Base-by-base conservation (phyloP, 2,888 invertebrate genomes). In the Artemia sp. region DNA sequence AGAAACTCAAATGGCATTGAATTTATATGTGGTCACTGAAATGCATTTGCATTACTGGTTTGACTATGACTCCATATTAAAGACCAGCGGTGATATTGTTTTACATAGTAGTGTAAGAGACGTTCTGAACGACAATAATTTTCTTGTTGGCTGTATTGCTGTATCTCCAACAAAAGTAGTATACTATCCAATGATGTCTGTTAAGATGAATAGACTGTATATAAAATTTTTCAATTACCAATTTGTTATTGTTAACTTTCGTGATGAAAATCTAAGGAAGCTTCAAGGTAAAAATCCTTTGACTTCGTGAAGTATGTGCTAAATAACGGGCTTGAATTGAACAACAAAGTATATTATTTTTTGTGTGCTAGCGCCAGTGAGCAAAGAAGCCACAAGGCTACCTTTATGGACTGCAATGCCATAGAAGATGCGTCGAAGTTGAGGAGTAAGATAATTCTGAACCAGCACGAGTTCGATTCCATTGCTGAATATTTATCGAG, bases 321-420 rank as follows among this genome's bases (percentile, higher is more conserved):
- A 14, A 11, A 14, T 12, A 14, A 14, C 12, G 68, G 68, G 12
- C 51, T 68, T 0, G 3, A 51, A 6, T 51, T 68, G 51, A 51
- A 68, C 68, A 51, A 51, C 52, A 51, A 12, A 50, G 19, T 38
- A 50, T 38, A 14, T 14, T 14, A 12, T 68, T 38, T 51, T 12
- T 68, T 51, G 14, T 68, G 68, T 6, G 38, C 51, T 11, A 68
- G 68, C 51, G 38, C 68, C 68, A 68, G 68, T 50, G 50, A 68
- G 14, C 51, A 50, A 7, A 38, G 68, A 4, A 51, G 51, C 6
- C 68, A 68, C 68, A 68, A 68, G 14, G 68, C 68, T 51, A 11
- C 51, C 51, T 68, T 68, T 14, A 51, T 68, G 14, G 68, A 11
- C 14, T 38, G 12, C 5, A 51, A 68, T 51, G 7, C 51, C 14